Evolutionary conservation across 2,888 invertebrate species (phyloP).

Genomic region (Buathra laborator): DNA sequence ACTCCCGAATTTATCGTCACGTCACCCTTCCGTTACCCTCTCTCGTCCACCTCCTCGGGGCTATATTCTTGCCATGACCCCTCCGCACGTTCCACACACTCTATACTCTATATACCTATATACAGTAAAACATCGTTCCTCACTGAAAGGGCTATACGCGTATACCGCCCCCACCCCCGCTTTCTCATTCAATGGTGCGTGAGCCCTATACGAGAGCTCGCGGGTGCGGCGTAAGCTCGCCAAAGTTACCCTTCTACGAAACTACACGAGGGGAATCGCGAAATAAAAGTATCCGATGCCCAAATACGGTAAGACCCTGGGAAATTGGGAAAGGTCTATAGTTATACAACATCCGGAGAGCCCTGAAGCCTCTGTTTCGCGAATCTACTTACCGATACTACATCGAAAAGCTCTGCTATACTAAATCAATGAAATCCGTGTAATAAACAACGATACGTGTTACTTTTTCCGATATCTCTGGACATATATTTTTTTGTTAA

Average conservation of each 20-base stretch:
- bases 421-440: slow-evolving; percentile 13
- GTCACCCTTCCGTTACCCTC: slow-evolving; percentile 57
- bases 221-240: slow-evolving; percentile 47
- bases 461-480: neutral
- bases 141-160: slow-evolving; percentile 47
- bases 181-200: slow-evolving; percentile 70
- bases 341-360: slow-evolving; percentile 9
- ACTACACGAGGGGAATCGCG: slow-evolving; percentile 45
- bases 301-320: slow-evolving; percentile 49
- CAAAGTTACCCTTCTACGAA: slow-evolving; percentile 59
- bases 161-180: neutral
- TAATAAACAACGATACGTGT: neutral
- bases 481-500: too few species aligned
- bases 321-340: slow-evolving; percentile 57
- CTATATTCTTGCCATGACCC: slow-evolving; percentile 35
- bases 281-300: slow-evolving; percentile 55
- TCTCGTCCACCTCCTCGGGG: slow-evolving; percentile 8
- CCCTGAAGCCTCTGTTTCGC: slow-evolving; percentile 8
- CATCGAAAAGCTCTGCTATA: neutral
- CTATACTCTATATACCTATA: neutral
- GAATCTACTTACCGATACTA: neutral
- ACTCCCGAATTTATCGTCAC: slow-evolving; percentile 68
- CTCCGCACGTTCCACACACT: slow-evolving; percentile 14
- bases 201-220: slow-evolving; percentile 44
- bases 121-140: neutral